These are phyloP conservation scores for Cartodere bifasciata DNA, from an alignment of 2,888 invertebrate species.

Conservation along the genomic window DNA sequence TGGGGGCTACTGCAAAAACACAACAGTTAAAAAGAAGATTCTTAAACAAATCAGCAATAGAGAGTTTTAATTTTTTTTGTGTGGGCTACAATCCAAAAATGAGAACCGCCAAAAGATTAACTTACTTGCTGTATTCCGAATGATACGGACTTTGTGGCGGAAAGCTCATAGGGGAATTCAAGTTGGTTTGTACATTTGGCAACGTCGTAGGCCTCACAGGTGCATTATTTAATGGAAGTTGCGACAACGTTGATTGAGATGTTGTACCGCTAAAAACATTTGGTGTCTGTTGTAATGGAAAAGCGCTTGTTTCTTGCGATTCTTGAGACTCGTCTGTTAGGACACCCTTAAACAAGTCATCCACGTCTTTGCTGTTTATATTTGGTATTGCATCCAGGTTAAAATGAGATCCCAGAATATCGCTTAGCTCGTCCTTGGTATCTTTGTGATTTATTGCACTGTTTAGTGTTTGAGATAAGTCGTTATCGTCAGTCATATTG, in stretches of 20 bases:
- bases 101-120: slow-evolving; percentile 12
- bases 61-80: slow-evolving; percentile 3
- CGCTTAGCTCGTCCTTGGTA: slow-evolving; percentile 58
- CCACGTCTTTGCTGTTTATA: slow-evolving; percentile 84
- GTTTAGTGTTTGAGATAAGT: slow-evolving; percentile 29
- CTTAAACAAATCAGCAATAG: slow-evolving; percentile 1
- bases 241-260: slow-evolving; percentile 13
- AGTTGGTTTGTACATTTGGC: slow-evolving; percentile 37
- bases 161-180: slow-evolving; percentile 59
- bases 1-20: slow-evolving; percentile 44
- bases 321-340: slow-evolving; percentile 74
- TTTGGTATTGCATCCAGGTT: slow-evolving; percentile 71
- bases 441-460: slow-evolving; percentile 37
- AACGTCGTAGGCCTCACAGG: slow-evolving; percentile 36
- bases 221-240: slow-evolving; percentile 17
- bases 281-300: slow-evolving; percentile 22
- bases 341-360: slow-evolving; percentile 84
- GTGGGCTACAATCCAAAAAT: slow-evolving; percentile 1
- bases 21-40: slow-evolving; percentile 5
- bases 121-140: slow-evolving; percentile 70
- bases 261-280: slow-evolving; percentile 9
- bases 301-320: slow-evolving; percentile 59
- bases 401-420: slow-evolving; percentile 55
- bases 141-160: slow-evolving; percentile 66
- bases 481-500: slow-evolving; percentile 31